A percentile compares a stretch with the other conserved stretches of the same genome.
phyloP scores from a whole-genome alignment of 2,797 vertebrate species.

The Megaceryle alcyon region DNA sequence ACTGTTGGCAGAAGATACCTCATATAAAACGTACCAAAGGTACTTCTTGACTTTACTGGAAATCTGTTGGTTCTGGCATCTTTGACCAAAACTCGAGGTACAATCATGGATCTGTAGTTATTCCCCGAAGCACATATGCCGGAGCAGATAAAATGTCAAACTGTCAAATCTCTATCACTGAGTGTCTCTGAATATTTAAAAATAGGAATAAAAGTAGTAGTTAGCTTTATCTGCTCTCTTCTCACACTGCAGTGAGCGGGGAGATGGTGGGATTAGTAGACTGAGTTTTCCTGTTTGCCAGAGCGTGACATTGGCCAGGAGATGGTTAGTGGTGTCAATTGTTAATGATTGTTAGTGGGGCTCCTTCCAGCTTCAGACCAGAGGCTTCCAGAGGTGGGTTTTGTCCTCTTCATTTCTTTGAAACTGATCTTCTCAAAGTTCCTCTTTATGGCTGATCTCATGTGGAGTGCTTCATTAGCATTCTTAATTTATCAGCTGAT shows the following conservation, averaged over 20 bases:
- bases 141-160: slow-evolving; percentile 66
- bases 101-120: neutral
- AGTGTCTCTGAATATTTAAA: slow-evolving; percentile 2
- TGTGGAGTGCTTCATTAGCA: neutral
- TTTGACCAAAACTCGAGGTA: slow-evolving; percentile 50
- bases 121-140: slow-evolving; percentile 45
- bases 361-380: neutral
- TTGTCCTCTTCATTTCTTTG: neutral
- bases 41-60: slow-evolving; percentile 32
- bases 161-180: slow-evolving; percentile 46
- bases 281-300: neutral
- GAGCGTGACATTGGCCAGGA: neutral
- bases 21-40: slow-evolving; percentile 12
- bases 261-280: neutral
- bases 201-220: slow-evolving; percentile 43
- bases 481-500: neutral
- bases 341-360: too few relatives aligned
- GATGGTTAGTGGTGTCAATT: neutral
- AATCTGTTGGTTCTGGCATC: slow-evolving; percentile 65
- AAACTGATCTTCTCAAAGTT: neutral
- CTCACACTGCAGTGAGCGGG: neutral
- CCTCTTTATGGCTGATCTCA: neutral
- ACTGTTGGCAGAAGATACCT: slow-evolving; percentile 18
- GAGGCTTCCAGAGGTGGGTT: neutral
- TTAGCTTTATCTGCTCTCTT: neutral